Percentiles rank a stretch among this genome's conserved stretches.
These are phyloP conservation scores for Scaptomyza caliginosa DNA, from an alignment of 2,888 invertebrate genomes.

Conservation along the genomic window DNA sequence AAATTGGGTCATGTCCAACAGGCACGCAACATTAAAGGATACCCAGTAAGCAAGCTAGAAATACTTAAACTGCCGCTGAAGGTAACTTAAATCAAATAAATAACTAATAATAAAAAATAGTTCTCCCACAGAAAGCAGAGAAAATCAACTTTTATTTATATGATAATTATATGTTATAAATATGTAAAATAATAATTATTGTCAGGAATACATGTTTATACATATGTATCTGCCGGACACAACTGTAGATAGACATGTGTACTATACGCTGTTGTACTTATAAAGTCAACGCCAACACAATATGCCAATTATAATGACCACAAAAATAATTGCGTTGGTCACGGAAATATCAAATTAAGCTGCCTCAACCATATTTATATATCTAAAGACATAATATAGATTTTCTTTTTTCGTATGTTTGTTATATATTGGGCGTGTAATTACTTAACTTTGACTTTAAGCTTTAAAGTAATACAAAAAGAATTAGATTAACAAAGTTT, in stretches of 20 bases:
- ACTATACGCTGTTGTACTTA: not conserved
- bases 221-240: slow-evolving; percentile 22
- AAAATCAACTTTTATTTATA: slow-evolving; percentile 37
- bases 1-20: slow-evolving; percentile 11
- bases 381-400: not conserved
- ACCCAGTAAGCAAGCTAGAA: not conserved
- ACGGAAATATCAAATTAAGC: slow-evolving; percentile 80
- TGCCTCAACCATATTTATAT: slow-evolving; percentile 17
- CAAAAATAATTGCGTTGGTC: slow-evolving; percentile 73
- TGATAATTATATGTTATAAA: slow-evolving; percentile 29
- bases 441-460: not conserved
- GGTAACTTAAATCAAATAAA: not conserved
- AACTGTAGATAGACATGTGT: slow-evolving; percentile 7
- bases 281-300: slow-evolving; percentile 21
- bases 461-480: not conserved
- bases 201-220: not conserved
- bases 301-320: slow-evolving; percentile 40
- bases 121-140: slow-evolving; percentile 3
- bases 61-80: not conserved
- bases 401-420: no score
- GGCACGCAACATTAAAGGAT: slow-evolving; percentile 40
- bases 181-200: not conserved
- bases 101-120: not conserved
- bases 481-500: slow-evolving; percentile 13
- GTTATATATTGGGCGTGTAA: slow-evolving; percentile 3